Conservation (phyloP, 2,888 invertebrate genomes). For the Hydriomena furcata region DNA sequence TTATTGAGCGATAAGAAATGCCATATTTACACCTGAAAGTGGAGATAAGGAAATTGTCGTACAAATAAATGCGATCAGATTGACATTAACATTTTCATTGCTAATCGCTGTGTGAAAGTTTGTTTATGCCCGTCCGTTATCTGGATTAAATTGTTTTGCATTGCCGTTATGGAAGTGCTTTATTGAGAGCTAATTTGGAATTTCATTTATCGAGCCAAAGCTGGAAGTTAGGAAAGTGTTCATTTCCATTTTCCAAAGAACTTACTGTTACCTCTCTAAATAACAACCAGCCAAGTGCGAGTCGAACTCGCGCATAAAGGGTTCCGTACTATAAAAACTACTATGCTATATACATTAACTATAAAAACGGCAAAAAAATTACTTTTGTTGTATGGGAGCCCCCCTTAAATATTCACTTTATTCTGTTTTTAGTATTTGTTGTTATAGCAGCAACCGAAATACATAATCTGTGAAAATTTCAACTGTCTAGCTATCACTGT, state of each 20-base stretch:
- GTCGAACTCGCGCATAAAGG: too few species aligned
- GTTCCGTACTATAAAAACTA: too few species aligned
- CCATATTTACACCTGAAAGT: conserved; percentile 45
- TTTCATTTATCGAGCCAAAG: background rate
- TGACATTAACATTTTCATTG: conserved; percentile 41
- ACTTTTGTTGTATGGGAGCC: too few species aligned
- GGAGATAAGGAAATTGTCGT: conserved; percentile 43
- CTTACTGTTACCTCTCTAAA: too few species aligned
- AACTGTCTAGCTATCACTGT: too few species aligned
- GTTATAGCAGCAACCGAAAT: too few species aligned
- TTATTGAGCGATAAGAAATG: conserved; percentile 46
- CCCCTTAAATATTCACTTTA: too few species aligned
- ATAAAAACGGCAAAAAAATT: too few species aligned
- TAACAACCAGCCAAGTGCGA: too few species aligned
- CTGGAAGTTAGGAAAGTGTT: background rate
- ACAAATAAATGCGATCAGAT: conserved; percentile 43
- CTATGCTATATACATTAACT: too few species aligned
- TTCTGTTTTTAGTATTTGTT: too few species aligned
- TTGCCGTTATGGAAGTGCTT: conserved; percentile 7
- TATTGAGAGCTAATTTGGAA: conserved; percentile 12
- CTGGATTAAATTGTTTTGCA: conserved; percentile 28
- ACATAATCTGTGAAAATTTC: too few species aligned
- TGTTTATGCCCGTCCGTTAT: conserved; percentile 35
- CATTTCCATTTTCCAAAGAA: background rate
- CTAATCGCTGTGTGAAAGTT: conserved; percentile 46